Conservation (phyloP, 2,113 vertebrate species). For the Anarhynchus alexandrinus region DNA sequence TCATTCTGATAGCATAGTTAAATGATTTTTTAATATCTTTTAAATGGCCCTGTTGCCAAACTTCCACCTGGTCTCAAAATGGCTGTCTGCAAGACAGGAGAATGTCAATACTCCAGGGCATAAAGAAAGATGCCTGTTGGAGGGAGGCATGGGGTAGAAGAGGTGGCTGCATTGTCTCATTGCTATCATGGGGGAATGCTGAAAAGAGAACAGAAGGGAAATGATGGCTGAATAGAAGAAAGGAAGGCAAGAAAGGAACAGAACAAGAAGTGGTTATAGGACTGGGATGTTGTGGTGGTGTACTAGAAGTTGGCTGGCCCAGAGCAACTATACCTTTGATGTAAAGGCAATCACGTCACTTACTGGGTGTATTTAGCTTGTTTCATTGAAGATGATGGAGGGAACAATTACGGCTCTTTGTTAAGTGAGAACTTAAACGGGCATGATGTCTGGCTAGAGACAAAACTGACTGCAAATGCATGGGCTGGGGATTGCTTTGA, state of each 20-base stretch:
- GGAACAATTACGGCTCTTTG: background rate
- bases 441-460: background rate
- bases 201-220: background rate
- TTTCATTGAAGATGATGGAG: background rate
- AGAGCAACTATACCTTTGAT: background rate
- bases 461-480: background rate
- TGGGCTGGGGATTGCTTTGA: background rate
- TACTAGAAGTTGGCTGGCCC: background rate
- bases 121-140: fast-evolving
- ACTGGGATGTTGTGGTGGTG: background rate
- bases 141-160: background rate
- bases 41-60: background rate
- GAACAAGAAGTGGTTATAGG: background rate
- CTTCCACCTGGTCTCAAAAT: background rate
- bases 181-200: background rate
- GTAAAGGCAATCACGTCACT: background rate
- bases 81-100: background rate
- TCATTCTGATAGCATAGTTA: background rate
- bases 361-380: background rate
- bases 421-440: background rate
- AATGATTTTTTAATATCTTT: background rate
- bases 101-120: background rate
- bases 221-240: background rate
- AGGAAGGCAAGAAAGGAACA: background rate
- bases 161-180: background rate